Conservation (phyloP, 2,113 vertebrate genomes). For the Geothlypis trichas region DNA sequence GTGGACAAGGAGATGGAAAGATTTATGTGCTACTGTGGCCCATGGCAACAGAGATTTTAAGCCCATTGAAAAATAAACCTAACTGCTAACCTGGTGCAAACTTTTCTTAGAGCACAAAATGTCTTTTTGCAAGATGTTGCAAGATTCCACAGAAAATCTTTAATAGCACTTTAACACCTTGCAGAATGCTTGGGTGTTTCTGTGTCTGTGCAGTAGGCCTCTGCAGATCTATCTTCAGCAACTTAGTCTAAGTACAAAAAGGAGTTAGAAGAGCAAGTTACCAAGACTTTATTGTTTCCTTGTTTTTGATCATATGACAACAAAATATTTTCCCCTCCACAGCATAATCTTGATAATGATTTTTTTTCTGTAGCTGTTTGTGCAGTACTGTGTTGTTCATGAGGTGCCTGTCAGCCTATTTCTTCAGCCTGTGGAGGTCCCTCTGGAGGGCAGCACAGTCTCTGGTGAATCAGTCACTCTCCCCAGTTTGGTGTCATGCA, state of each 20-base stretch:
- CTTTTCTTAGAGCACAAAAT: background rate
- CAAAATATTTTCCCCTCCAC: background rate
- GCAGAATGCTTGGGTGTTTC: background rate
- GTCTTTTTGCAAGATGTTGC: background rate
- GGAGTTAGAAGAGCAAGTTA: background rate
- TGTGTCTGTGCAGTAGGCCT: background rate
- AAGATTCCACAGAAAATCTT: background rate
- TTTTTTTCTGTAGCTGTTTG: background rate
- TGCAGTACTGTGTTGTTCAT: background rate
- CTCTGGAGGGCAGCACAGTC: background rate
- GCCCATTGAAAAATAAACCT: background rate
- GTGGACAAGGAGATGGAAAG: background rate
- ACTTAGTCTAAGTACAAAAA: background rate
- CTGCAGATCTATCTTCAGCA: background rate
- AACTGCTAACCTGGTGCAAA: background rate
- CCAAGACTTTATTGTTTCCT: background rate
- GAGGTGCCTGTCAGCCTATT: background rate
- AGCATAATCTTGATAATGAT: background rate
- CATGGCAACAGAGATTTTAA: background rate
- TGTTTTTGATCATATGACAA: background rate
- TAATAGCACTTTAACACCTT: background rate
- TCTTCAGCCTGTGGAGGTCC: background rate
- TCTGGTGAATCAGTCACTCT: background rate
- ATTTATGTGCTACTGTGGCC: background rate
- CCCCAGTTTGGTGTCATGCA: background rate